Base-by-base conservation (phyloP, 2,888 invertebrate genomes). In the Hanleya hanleyi region DNA sequence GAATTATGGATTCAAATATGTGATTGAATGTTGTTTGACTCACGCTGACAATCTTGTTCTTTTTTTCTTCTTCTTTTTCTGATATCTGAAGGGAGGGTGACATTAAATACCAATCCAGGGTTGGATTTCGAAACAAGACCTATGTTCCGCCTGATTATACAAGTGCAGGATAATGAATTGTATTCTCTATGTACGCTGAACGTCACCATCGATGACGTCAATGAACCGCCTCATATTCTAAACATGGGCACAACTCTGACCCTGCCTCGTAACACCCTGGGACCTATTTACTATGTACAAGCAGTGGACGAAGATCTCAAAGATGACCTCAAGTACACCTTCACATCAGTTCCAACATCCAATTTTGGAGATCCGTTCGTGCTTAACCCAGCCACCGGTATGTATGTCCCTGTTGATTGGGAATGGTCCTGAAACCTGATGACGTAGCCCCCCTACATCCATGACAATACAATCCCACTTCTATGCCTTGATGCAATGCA, bases 121-220 rank as follows among this genome's bases (percentile, higher is more conserved):
- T 26, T 57, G 57, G 57, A 57, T 29, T 29, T 29, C 32, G 57
- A 57, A 29, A 57, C 57, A 9, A 22, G 29, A 57, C 4, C 18
- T 26, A 15, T 29, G 7, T 57, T 22, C 32, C 57, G 57, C 32
- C 32, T 57, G 5, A 15, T 26, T 22, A 15, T 57, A 26, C 26
- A 57, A 26, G 57, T 57, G 29, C 1, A 26, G 29, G 57, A 57
- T 32, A 1, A 26, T 1, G 57, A 57, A 9, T 26, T 57, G 32
- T 57, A 57, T 26, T 57, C 29, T 26, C 22, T 32, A 18, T 15
- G 29, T 5, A 33, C 29, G 3, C 37, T 65, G 3, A 65, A 32
- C 15, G n/a, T 65, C 35, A n/a, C 22, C 22, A 33, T 65, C 15
- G 65, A 65, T 15, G 65, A 65, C 33, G 65, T 65, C 3, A 65